Conservation (phyloP, 2,113 vertebrate species). For the Phalacrocorax brasilianus region DNA sequence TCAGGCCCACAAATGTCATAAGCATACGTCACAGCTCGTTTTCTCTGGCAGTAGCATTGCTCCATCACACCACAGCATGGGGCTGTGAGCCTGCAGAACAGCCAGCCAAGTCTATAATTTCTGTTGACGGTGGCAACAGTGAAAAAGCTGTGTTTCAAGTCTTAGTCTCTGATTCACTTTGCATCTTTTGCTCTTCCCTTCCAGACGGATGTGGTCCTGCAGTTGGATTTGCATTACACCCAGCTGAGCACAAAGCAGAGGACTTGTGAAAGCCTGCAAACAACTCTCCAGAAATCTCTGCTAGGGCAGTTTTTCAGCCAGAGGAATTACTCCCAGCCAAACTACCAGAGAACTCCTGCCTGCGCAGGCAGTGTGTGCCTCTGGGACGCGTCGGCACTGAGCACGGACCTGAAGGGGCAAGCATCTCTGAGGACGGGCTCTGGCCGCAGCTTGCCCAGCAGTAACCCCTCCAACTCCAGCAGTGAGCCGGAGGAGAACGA, state of each 20-base stretch:
- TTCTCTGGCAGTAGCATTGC: background rate
- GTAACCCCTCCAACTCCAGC: conserved; percentile 39
- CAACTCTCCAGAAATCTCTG: conserved; percentile 74
- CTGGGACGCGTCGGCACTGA: background rate
- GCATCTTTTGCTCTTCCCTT: background rate
- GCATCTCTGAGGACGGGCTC: conserved; percentile 66
- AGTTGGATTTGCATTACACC: conserved; percentile 79
- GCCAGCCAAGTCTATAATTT: background rate
- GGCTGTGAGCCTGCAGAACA: conserved; percentile 16
- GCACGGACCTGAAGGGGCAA: background rate
- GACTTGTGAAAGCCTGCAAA: conserved; percentile 69
- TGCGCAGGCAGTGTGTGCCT: background rate
- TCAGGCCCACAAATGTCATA: rapidly evolving
- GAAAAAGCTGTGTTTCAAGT: background rate
- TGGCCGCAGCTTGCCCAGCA: conserved; percentile 31
- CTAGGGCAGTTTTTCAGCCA: conserved; percentile 72
- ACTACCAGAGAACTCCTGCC: background rate
- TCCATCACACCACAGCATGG: conserved; percentile 10
- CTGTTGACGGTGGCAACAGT: background rate
- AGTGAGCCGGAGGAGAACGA: conserved; percentile 86
- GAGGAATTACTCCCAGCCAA: background rate
- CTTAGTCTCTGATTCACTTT: background rate
- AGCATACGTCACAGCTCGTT: background rate
- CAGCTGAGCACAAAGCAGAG: conserved; percentile 61
- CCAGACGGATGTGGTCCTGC: conserved; percentile 77